Conservation (phyloP, 2,113 vertebrate genomes). For the Pycnonotus jocosus region DNA sequence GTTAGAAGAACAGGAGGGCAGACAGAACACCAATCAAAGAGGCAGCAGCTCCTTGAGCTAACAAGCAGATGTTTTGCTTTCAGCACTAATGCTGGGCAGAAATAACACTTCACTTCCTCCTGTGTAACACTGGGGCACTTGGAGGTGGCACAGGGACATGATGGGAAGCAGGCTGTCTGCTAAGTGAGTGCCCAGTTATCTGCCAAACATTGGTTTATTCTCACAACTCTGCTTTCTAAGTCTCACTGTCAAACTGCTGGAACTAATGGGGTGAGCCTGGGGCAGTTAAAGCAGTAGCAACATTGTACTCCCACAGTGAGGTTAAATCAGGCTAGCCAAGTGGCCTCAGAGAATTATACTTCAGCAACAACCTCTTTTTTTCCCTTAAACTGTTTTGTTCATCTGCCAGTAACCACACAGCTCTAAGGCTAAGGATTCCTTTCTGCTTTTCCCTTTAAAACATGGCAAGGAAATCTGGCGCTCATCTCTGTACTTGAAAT, state of each 20-base stretch:
- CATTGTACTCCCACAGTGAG: neutral
- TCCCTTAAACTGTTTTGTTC: slow-evolving; percentile 30
- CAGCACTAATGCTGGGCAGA: neutral
- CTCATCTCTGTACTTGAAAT: slow-evolving; percentile 20
- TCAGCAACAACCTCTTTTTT: neutral
- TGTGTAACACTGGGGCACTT: neutral
- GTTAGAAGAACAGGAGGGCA: neutral
- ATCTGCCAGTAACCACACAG: slow-evolving; percentile 43
- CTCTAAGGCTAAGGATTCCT: slow-evolving; percentile 32
- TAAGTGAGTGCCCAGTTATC: neutral
- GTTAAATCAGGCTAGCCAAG: slow-evolving; percentile 45
- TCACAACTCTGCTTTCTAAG: neutral
- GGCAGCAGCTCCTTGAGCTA: neutral
- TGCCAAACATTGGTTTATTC: neutral
- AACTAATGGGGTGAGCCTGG: neutral
- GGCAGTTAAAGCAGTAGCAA: slow-evolving; percentile 49
- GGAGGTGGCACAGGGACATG: neutral
- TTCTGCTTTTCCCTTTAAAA: slow-evolving; percentile 49
- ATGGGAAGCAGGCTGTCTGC: neutral
- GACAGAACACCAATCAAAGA: neutral
- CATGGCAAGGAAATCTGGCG: slow-evolving; percentile 39
- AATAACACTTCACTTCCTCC: neutral
- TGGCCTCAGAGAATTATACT: slow-evolving; percentile 27
- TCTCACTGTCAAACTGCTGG: slow-evolving; percentile 7
- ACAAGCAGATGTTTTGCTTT: neutral